phyloP scores from a whole-genome alignment of 2,797 vertebrate genomes.

The Myripristis murdjan region DNA sequence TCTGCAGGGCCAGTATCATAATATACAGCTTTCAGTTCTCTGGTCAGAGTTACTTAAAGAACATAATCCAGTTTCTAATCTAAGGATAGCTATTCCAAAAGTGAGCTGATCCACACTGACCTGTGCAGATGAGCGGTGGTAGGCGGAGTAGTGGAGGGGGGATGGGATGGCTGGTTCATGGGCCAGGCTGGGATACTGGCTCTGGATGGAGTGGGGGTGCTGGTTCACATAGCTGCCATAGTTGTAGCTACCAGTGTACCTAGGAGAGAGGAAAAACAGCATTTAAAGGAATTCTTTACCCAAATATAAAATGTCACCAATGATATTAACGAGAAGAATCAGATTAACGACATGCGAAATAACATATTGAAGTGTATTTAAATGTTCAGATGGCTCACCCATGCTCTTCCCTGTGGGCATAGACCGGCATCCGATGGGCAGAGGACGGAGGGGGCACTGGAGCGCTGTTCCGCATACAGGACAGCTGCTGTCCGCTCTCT shows the following conservation, averaged over 20 bases:
- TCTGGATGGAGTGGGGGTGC: slow-evolving; percentile 95
- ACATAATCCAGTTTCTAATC: not conserved
- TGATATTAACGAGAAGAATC: not conserved
- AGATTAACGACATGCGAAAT: not conserved
- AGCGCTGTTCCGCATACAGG: slow-evolving; percentile 94
- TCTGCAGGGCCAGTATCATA: not conserved
- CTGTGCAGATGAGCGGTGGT: slow-evolving; percentile 96
- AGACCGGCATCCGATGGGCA: slow-evolving; percentile 94
- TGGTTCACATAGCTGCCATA: slow-evolving; percentile 97
- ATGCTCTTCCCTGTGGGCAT: slow-evolving; percentile 95
- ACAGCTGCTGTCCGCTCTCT: slow-evolving; percentile 92
- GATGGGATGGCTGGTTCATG: slow-evolving; percentile 93
- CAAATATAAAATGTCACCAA: not conserved
- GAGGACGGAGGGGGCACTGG: slow-evolving; percentile 90
- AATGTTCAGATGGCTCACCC: slow-evolving; percentile 84
- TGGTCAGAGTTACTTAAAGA: not conserved
- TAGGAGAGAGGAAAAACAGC: slow-evolving; percentile 73
- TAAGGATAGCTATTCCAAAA: not conserved
- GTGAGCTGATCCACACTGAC: slow-evolving; percentile 79
- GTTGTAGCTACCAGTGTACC: slow-evolving; percentile 97
- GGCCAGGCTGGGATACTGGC: slow-evolving; percentile 94
- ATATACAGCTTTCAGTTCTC: not conserved
- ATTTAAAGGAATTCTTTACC: not conserved
- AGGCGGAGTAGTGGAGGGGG: slow-evolving; percentile 96
- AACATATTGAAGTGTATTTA: not conserved